Conservation (phyloP, 2,113 vertebrate species). For the Talpa occidentalis region DNA sequence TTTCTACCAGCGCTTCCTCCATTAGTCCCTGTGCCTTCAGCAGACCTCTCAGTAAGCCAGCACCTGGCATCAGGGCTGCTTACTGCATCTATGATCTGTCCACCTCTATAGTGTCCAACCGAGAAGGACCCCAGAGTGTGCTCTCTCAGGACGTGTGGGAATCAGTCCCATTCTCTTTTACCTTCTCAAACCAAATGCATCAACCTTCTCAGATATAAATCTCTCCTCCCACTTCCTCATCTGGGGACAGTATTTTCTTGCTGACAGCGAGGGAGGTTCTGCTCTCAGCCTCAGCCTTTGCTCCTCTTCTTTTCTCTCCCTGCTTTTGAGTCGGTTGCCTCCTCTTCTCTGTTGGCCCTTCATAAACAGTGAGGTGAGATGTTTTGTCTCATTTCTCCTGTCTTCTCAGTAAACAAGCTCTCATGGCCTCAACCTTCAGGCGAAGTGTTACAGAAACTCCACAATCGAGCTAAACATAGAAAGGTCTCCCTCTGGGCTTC, state of each 20-base stretch:
- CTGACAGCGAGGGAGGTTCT: neutral
- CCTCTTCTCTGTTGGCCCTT: neutral
- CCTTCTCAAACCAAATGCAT: neutral
- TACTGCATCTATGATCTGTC: neutral
- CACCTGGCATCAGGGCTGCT: too few relatives aligned
- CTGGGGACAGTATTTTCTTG: neutral
- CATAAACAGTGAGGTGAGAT: neutral
- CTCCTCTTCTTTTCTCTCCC: neutral
- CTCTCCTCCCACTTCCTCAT: neutral
- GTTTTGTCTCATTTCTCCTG: neutral
- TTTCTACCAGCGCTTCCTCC: neutral
- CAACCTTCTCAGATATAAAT: neutral
- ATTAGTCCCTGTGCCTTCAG: neutral
- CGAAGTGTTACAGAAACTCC: neutral
- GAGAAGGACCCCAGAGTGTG: accelerated
- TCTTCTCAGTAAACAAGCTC: neutral
- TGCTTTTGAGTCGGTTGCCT: neutral
- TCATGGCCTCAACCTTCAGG: neutral
- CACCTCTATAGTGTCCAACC: neutral
- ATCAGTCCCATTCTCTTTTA: too few relatives aligned
- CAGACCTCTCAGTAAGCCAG: neutral
- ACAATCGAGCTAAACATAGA: neutral
- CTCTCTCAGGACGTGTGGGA: neutral
- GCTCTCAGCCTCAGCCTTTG: neutral
- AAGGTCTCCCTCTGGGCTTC: neutral